Base-by-base conservation (phyloP, 2,797 vertebrate genomes). In the Myotis daubentonii region DNA sequence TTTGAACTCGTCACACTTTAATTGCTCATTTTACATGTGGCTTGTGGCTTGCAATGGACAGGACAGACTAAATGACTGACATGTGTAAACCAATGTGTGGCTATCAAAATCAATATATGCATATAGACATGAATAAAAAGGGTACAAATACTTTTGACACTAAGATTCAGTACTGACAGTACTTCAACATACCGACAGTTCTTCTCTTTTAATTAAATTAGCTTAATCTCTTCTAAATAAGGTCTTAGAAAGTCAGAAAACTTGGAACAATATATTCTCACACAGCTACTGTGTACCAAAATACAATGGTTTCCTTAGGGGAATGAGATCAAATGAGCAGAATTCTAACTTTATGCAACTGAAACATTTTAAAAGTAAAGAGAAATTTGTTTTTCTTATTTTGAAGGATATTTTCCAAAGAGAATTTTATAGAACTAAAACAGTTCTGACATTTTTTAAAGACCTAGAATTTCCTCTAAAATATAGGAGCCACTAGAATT, bases 321-420 rank as follows among this genome's bases (percentile, higher is more conserved):
- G 5, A 19, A 60, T 36, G 20, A 74, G 44, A 74, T 76, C 79
- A 91, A 68, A 85, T 51, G 66, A 89, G 33, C 28, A 78, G 23
- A 93, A 80, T 89, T 78, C 41, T 93, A 84, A 81, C 16, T 83
- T 86, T 6, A 86, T 10, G 33, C 13, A 76, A 49, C 4, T 60
- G 55, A 70, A 86, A 65, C 38, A 91, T 87, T 91, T 93, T 87
- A 91, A 91, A 96, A 72, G 30, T 36, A 82, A 88, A 87, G 51
- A 86, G 30, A 78, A 17, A 51, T 8, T 23, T 89, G 16, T 6
- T 84, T 47, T 92, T 86, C 47, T 85, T 70, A 84, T 23, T 93
- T 91, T 53, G 62, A 78, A 82, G 9, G n/a, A 68, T 65, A 89
- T 90, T 93, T 66, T 38, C 1, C n/a, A 90, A 93, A 83, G 12